Conservation (phyloP, 2,113 vertebrate genomes). For the Campylomormyrus numenius region DNA sequence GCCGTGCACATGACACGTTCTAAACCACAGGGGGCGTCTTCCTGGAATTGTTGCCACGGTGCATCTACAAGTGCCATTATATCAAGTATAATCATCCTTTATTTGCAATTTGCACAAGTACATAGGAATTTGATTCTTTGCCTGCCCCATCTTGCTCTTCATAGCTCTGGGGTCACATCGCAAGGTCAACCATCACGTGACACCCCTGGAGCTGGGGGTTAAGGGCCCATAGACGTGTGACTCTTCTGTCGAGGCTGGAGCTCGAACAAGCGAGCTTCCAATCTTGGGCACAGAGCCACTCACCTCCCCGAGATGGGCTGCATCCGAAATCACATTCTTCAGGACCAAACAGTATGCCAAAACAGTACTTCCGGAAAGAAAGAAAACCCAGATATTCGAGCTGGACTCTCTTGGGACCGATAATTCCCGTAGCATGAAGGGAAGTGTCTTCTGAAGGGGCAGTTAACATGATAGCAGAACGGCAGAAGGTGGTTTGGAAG, state of each 20-base stretch:
- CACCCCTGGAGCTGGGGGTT: not conserved
- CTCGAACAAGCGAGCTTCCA: not conserved
- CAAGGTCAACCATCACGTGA: not conserved
- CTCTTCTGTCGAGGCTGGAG: not conserved
- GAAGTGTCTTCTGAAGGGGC: not conserved
- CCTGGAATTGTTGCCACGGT: not conserved
- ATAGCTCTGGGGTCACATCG: not conserved
- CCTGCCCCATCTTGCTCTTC: not conserved
- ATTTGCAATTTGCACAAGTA: not conserved
- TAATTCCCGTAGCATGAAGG: not conserved
- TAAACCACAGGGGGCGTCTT: not conserved
- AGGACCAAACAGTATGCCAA: not conserved
- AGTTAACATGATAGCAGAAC: not conserved
- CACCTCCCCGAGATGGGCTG: not conserved
- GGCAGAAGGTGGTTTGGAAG: not conserved
- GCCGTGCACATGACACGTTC: not conserved
- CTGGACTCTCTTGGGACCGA: not conserved
- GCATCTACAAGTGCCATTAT: not conserved
- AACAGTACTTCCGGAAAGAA: not conserved
- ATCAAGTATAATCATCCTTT: not conserved
- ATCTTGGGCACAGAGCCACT: too few relatives aligned
- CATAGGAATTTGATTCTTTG: not conserved
- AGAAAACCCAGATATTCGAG: not conserved
- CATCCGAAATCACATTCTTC: not conserved
- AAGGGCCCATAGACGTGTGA: not conserved